Evolutionary conservation across 2,888 invertebrate species (phyloP).

Genomic region (Drosophila histrio): DNA sequence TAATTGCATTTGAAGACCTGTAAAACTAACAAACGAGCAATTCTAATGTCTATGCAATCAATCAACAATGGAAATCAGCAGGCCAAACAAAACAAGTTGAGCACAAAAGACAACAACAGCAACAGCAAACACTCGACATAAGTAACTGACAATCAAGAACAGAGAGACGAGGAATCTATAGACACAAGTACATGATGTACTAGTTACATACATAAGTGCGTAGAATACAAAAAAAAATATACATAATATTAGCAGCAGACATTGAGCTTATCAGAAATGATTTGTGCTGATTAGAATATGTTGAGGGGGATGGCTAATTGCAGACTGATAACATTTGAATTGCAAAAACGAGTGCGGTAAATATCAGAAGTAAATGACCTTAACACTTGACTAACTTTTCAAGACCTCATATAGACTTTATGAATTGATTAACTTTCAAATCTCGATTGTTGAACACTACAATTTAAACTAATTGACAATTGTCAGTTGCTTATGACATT

Average conservation of each 20-base stretch:
- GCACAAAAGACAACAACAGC: conserved; percentile 13
- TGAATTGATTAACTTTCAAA: background rate
- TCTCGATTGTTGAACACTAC: too few relatives aligned
- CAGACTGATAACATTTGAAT: conserved; percentile 33
- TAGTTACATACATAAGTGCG: background rate
- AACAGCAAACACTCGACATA: conserved; percentile 10
- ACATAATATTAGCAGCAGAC: conserved; percentile 5
- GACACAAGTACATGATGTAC: conserved; percentile 8
- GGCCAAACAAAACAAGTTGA: conserved; percentile 7
- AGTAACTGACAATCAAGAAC: conserved; percentile 28
- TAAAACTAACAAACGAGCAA: conserved; percentile 22
- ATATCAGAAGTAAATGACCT: conserved; percentile 11
- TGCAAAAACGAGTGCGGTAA: conserved; percentile 26
- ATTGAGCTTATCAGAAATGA: conserved; percentile 32
- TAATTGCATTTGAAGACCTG: conserved; percentile 52
- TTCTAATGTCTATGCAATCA: conserved; percentile 26
- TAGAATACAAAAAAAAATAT: background rate
- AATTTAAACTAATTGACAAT: background rate
- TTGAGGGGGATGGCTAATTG: conserved; percentile 22
- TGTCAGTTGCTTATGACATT: background rate
- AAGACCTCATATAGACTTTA: background rate
- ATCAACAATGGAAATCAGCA: conserved; percentile 30
- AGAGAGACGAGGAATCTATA: conserved; percentile 8
- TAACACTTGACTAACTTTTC: background rate
- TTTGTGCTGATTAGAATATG: conserved; percentile 22